Base-by-base conservation (phyloP, 1,140 invertebrate species). In the Drosophila tsacasi region DNA sequence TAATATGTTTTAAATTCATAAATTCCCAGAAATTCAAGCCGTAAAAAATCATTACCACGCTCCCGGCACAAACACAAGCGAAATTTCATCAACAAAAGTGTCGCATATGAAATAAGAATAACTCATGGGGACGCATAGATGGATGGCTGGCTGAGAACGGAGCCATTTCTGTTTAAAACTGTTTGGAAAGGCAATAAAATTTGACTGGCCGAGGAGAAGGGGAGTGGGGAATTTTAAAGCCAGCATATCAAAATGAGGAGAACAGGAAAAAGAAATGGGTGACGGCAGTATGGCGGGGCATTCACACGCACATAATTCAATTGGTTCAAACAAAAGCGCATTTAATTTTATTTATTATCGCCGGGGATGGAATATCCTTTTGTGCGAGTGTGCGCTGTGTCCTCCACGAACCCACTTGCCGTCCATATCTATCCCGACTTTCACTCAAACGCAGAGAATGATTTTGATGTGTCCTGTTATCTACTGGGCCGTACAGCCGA, bases 231-330 rank as follows among this genome's bases (percentile, higher is more conserved):
- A 39, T 79, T 65, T 55, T 35, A 77, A 60, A 61, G 63, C 50
- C 50, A 58, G 44, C 46, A 68, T 64, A 44, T 66, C 60, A 52
- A 71, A 79, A 40, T 40, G 49, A 49, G 55, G 50, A 39, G 71
- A 65, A 66, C 40, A 47, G 60, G 52, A 65, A 76, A 69, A 69
- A 35, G 40, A 54, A 76, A 76, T 76, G 73, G 50, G 37, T 72
- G 60, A 69, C 39, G 42, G 42, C 39, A 55, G 46, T 52, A 32
- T 49, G 42, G 66, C 73, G 65, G 72, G 76, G 65, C 72, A 90
- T 89, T 89, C 85, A 91, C 85, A 90, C 85, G 85, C 81, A 90
- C 85, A 90, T 90, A 90, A 90, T 91, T 90, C 86, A 90, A 90
- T 90, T 82, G 86, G 79, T 74, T 77, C 76, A 87, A 85, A 90